Evolutionary conservation across 2,888 invertebrate species (phyloP).

Genomic region (Germaria angustata): DNA sequence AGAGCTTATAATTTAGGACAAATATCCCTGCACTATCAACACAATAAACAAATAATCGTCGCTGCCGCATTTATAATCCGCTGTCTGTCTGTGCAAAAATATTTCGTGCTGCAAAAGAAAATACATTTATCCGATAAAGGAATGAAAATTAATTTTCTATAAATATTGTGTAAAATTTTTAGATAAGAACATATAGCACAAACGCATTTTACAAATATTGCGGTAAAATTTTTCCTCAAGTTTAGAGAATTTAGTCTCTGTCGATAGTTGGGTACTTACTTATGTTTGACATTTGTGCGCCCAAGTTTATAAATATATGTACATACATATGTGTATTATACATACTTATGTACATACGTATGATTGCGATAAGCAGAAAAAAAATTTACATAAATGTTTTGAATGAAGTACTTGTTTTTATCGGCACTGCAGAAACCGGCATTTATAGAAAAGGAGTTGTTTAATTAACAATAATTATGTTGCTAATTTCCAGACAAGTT

Average conservation of each 20-base stretch:
- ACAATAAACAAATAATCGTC: constrained; percentile 5
- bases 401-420: constrained; percentile 42
- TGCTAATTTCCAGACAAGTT: constrained; percentile 73
- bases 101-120: background rate
- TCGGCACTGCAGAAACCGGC: constrained; percentile 24
- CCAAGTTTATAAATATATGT: background rate
- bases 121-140: background rate
- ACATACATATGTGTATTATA: constrained; percentile 4
- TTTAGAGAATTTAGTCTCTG: background rate
- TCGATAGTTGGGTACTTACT: constrained; percentile 4
- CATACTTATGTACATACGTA: background rate
- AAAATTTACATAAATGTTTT: too few species aligned
- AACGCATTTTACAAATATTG: constrained; percentile 1
- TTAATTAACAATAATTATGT: constrained; percentile 68
- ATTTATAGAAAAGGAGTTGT: constrained; percentile 20
- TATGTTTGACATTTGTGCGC: constrained; percentile 1
- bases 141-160: background rate
- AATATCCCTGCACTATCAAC: background rate
- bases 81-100: constrained; percentile 53
- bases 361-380: background rate
- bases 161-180: background rate
- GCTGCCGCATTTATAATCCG: constrained; percentile 26
- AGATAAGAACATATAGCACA: background rate
- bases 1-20: too few species aligned
- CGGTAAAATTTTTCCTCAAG: constrained; percentile 29